phyloP scores from a whole-genome alignment of 2,113 vertebrate genomes.

The Nycticorax nycticorax region DNA sequence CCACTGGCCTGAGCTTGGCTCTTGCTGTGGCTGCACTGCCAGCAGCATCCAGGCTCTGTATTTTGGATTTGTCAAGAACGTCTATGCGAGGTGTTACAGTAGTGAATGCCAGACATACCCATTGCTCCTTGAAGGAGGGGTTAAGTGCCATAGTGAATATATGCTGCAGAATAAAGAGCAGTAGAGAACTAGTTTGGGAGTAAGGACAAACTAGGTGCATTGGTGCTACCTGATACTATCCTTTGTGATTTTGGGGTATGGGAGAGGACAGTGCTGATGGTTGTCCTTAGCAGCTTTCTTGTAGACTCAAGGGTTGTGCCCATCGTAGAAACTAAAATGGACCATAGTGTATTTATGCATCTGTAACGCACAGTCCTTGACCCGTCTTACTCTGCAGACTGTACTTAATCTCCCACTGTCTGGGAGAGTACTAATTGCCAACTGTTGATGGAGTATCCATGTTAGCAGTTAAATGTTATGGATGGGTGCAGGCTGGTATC shows the following conservation, averaged over 20 bases:
- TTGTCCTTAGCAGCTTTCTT: background rate
- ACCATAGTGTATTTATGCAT: background rate
- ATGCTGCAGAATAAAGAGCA: background rate
- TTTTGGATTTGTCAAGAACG: background rate
- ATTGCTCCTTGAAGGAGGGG: background rate
- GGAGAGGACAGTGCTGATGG: background rate
- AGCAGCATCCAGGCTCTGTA: background rate
- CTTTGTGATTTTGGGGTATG: background rate
- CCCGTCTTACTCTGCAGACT: background rate
- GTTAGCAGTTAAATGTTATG: background rate
- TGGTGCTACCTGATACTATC: background rate
- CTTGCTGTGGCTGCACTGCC: background rate
- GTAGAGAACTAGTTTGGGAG: background rate
- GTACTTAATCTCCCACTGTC: background rate
- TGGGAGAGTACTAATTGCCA: background rate
- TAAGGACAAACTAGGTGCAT: background rate
- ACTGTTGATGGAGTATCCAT: background rate
- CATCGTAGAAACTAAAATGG: background rate
- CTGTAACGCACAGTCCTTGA: background rate
- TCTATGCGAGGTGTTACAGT: background rate
- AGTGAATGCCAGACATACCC: background rate
- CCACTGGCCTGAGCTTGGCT: background rate
- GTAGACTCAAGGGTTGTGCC: background rate
- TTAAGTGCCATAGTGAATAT: rapidly evolving
- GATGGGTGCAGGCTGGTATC: background rate